phyloP scores from a whole-genome alignment of 2,797 vertebrate genomes.

The Picus viridis region DNA sequence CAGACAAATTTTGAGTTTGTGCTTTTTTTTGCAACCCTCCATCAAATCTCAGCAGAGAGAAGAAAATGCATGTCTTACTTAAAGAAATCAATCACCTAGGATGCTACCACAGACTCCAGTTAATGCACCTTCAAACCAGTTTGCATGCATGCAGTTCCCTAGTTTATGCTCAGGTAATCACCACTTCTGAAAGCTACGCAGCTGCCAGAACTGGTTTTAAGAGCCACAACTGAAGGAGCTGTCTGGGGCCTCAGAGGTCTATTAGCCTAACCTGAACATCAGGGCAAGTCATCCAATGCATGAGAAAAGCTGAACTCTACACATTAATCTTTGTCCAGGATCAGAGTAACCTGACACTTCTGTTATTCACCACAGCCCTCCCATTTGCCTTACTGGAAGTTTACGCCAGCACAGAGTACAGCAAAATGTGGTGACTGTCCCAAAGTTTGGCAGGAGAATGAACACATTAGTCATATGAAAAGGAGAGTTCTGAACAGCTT shows the following conservation, averaged over 20 bases:
- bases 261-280: constrained; percentile 48
- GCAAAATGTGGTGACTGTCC: not conserved
- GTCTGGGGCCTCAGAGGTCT: not conserved
- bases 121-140: constrained; percentile 5
- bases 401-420: not conserved
- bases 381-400: not conserved
- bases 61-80: not conserved
- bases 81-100: not conserved
- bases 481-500: not conserved
- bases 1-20: not conserved
- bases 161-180: constrained; percentile 31
- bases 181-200: constrained; percentile 17
- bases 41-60: not conserved
- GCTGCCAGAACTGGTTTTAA: constrained; percentile 61
- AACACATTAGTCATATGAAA: not conserved
- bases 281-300: constrained; percentile 11
- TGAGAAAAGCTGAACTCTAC: not conserved
- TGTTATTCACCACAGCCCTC: not conserved
- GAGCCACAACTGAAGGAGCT: constrained; percentile 37
- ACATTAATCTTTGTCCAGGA: constrained; percentile 5
- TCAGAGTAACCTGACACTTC: not conserved
- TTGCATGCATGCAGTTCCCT: not conserved
- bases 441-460: not conserved
- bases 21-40: not conserved
- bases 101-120: not conserved